Base-by-base conservation (phyloP, 1,140 invertebrate genomes). In the Heliconius melpomene region DNA sequence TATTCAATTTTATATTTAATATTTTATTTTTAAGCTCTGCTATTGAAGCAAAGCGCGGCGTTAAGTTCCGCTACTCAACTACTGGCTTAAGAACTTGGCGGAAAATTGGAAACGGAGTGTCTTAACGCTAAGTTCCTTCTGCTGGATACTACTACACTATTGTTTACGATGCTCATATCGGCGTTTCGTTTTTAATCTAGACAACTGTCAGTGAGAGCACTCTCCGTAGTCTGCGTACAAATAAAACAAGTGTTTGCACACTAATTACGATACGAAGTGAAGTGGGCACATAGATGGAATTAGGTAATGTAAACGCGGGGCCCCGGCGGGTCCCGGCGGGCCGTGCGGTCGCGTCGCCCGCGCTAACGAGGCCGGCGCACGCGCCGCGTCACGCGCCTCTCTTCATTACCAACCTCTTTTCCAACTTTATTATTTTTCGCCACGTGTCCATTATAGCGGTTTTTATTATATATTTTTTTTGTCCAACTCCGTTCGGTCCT, bases 381-480 rank as follows among this genome's bases (percentile, higher is more conserved):
- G 85, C 86, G 85, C 75, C 83, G 78, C 52, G 85, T 77, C 90
- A 91, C 89, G 87, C 88, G 88, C 80, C 87, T 83, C 86, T 88
- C 88, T 90, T 92, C 90, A 92, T 92, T 92, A 91, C 87, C 86
- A 83, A 87, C 85, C 86, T 87, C 86, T 88, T 87, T 87, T 83
- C 86, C 79, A 85, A 90, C 87, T 87, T 90, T 93, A 91, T 92
- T 91, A 91, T 91, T 91, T 88, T 87, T 87, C 84, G 90, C 85
- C 91, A 93, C 91, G 90, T 87, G 89, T 72, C 89, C 82, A 91
- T 91, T 92, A 87, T 88, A 76, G 87, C 84, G 88, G 90, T 90
- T 90, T 87, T 86, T 87, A 86, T 87, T 87, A 84, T 88, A 36
- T 36, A 7, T 46, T 16, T 46, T 90, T 86, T 90, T 88, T 81